Percentiles rank a stretch among this genome's conserved stretches.
Conservation (phyloP, 2,113 vertebrate genomes). For the Pao palembangensis region DNA sequence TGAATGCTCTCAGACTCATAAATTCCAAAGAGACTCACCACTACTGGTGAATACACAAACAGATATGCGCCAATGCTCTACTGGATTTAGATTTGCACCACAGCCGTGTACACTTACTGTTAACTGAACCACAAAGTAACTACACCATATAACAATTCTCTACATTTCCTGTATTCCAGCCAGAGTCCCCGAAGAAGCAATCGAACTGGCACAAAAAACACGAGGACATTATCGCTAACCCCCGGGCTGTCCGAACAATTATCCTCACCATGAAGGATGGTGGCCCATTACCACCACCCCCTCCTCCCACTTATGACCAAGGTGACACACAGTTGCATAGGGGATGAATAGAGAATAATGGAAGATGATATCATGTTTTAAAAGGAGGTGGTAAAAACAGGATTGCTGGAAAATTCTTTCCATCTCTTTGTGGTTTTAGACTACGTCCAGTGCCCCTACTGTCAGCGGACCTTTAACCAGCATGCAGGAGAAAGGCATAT, state of each 20-base stretch:
- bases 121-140: too few relatives aligned
- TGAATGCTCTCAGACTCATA: too few relatives aligned
- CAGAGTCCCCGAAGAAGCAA: slow-evolving; percentile 88
- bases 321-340: slow-evolving; percentile 67
- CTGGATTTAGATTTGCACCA: too few relatives aligned
- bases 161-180: slow-evolving; percentile 59
- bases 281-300: slow-evolving; percentile 88
- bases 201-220: slow-evolving; percentile 96
- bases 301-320: slow-evolving; percentile 90
- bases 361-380: not conserved
- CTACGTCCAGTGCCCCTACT: slow-evolving; percentile 94
- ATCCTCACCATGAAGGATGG: slow-evolving; percentile 86
- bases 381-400: too few relatives aligned
- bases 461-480: slow-evolving; percentile 92
- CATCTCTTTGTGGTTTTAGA: slow-evolving; percentile 68
- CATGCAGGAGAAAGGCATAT: slow-evolving; percentile 94
- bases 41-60: too few relatives aligned
- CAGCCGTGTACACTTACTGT: too few relatives aligned
- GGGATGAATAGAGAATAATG: not conserved
- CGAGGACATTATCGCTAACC: slow-evolving; percentile 91
- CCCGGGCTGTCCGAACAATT: slow-evolving; percentile 86
- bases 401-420: too few relatives aligned
- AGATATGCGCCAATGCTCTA: too few relatives aligned
- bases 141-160: too few relatives aligned
- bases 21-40: too few relatives aligned